phyloP scores from a whole-genome alignment of 2,888 invertebrate species.

The Xylota sylvarum region DNA sequence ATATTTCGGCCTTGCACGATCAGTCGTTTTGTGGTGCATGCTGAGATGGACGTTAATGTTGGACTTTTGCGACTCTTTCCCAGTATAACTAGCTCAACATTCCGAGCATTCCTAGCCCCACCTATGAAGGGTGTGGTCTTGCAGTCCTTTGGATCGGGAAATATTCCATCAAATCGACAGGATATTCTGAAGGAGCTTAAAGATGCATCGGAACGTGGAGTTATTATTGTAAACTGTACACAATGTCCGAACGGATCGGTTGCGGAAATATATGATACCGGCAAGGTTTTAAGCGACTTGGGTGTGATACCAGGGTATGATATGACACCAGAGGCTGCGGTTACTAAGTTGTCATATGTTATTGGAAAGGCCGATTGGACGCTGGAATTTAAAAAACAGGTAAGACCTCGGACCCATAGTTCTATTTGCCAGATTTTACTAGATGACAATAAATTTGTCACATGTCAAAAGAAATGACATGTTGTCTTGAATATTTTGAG shows the following conservation, averaged over 20 bases:
- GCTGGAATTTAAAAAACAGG: conserved; percentile 88
- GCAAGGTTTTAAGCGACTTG: conserved; percentile 86
- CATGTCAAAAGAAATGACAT: too few relatives aligned
- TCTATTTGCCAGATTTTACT: too few relatives aligned
- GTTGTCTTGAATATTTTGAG: too few relatives aligned
- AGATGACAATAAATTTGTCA: neutral
- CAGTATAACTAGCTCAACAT: conserved; percentile 92
- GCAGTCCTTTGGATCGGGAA: conserved; percentile 97
- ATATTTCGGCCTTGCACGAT: conserved; percentile 88
- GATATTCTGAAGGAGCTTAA: conserved; percentile 91
- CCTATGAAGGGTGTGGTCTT: conserved; percentile 93
- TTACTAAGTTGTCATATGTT: conserved; percentile 96
- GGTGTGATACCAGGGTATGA: conserved; percentile 83
- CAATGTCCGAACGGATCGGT: conserved; percentile 95
- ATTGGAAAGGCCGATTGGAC: conserved; percentile 91
- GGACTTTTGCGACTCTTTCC: conserved; percentile 95
- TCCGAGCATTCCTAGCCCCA: conserved; percentile 90
- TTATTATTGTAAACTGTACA: conserved; percentile 96
- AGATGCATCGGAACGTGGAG: conserved; percentile 90
- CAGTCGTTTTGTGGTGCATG: conserved; percentile 90
- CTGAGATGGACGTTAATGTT: conserved; percentile 92
- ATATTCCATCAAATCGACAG: conserved; percentile 93
- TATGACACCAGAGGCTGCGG: conserved; percentile 95
- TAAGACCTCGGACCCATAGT: too few relatives aligned
- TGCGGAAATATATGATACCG: conserved; percentile 92